Conservation (phyloP, 2,113 vertebrate genomes). For the Salvelinus namaycush region DNA sequence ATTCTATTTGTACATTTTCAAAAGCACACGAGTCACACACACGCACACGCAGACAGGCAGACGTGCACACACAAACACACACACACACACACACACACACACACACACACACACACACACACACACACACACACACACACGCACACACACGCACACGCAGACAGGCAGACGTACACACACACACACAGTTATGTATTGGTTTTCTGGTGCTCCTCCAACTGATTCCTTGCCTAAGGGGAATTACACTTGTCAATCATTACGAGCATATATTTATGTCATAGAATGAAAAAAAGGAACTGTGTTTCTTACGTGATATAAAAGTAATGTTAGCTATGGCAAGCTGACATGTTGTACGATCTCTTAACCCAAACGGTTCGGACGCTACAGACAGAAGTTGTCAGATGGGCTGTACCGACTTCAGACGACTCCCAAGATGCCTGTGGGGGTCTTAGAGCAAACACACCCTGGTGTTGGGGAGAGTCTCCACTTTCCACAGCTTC, state of each 20-base stretch:
- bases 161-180: not conserved
- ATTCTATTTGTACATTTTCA: constrained; percentile 42
- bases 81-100: not conserved
- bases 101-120: constrained; percentile 12
- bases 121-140: not conserved
- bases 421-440: no score
- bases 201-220: constrained; percentile 26
- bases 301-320: constrained; percentile 33
- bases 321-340: constrained; percentile 38
- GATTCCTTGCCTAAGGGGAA: constrained; percentile 22
- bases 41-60: no score
- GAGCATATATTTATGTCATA: constrained; percentile 48
- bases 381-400: no score
- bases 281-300: constrained; percentile 1
- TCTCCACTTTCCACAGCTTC: no score
- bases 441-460: no score
- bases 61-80: not conserved
- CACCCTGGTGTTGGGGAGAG: no score
- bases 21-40: constrained; percentile 6
- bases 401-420: no score
- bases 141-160: not conserved
- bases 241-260: constrained; percentile 35
- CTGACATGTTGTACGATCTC: constrained; percentile 33
- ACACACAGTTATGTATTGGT: no score
- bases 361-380: not conserved